Conservation (phyloP, 2,797 vertebrate species). For the Ctenopoma kingsleyae region DNA sequence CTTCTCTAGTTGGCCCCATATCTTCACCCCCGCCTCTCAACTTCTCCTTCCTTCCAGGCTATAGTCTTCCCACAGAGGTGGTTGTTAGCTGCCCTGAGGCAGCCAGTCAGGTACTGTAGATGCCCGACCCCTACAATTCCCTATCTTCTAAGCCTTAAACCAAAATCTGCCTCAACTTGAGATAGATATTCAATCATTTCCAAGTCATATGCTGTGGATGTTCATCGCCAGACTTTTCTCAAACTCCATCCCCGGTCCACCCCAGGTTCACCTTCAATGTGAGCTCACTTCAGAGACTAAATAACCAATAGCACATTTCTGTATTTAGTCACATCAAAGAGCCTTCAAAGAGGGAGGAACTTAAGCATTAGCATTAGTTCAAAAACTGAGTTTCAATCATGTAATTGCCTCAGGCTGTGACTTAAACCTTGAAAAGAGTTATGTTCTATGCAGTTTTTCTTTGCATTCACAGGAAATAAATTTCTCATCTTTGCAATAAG, state of each 20-base stretch:
- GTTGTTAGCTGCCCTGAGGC: slow-evolving; percentile 65
- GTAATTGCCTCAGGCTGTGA: slow-evolving; percentile 55
- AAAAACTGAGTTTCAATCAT: slow-evolving; percentile 57
- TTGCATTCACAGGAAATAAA: slow-evolving; percentile 28
- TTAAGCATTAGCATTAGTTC: slow-evolving; percentile 58
- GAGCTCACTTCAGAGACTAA: slow-evolving; percentile 53
- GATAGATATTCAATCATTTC: slow-evolving; percentile 52
- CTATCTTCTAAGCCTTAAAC: slow-evolving; percentile 47
- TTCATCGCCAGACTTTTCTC: slow-evolving; percentile 48
- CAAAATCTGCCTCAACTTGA: slow-evolving; percentile 42
- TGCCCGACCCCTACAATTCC: slow-evolving; percentile 41
- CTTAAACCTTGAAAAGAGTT: slow-evolving; percentile 52
- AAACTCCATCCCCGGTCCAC: slow-evolving; percentile 38
- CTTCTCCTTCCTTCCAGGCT: slow-evolving; percentile 65
- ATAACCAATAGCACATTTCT: slow-evolving; percentile 61
- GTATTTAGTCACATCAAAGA: slow-evolving; percentile 71
- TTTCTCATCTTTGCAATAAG: slow-evolving; percentile 21
- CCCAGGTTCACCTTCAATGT: slow-evolving; percentile 54
- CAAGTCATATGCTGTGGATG: slow-evolving; percentile 19
- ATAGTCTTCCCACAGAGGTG: slow-evolving; percentile 63
- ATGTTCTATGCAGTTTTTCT: slow-evolving; percentile 54
- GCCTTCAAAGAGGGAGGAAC: slow-evolving; percentile 66
- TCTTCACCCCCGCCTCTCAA: slow-evolving; percentile 67
- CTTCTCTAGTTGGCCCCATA: slow-evolving; percentile 70
- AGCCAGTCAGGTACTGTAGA: slow-evolving; percentile 56